A percentile compares a stretch with the other conserved stretches of the same genome.
Evolutionary conservation across 2,113 vertebrate genomes (phyloP).

Genomic region (Centropus unirufus): DNA sequence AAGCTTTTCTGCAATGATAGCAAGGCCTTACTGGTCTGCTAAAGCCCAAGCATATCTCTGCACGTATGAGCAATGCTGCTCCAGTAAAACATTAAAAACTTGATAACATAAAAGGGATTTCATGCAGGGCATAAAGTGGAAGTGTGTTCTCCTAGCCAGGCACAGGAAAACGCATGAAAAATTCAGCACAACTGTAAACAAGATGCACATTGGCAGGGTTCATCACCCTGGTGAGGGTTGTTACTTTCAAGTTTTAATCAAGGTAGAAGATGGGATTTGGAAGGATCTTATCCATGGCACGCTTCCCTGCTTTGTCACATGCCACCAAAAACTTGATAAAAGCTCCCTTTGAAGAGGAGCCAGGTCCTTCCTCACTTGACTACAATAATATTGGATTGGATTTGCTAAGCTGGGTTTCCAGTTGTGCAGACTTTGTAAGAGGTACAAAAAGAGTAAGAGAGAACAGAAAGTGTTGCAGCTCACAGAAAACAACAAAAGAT

Average conservation of each 20-base stretch:
- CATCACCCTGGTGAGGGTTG: neutral
- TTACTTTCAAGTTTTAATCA: neutral
- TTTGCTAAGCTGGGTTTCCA: neutral
- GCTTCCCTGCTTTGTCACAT: conserved; percentile 52
- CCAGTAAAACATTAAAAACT: neutral
- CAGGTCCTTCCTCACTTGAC: conserved; percentile 21
- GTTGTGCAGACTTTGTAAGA: conserved; percentile 8
- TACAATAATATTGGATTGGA: neutral
- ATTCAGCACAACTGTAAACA: neutral
- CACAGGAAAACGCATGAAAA: neutral
- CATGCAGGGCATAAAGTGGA: neutral
- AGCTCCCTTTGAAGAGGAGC: conserved; percentile 60
- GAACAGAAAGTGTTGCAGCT: neutral
- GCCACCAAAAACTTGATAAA: conserved; percentile 31
- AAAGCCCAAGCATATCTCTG: neutral
- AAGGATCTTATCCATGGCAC: neutral
- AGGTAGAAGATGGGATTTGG: conserved; percentile 25
- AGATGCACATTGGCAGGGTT: neutral
- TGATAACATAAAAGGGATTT: neutral
- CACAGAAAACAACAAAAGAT: neutral
- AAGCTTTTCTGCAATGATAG: neutral
- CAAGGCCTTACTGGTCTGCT: neutral
- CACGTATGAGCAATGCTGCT: neutral
- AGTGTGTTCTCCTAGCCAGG: neutral
- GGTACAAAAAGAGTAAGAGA: neutral